phyloP scores from a whole-genome alignment of 2,113 vertebrate genomes.

The Rhizomys pruinosus region DNA sequence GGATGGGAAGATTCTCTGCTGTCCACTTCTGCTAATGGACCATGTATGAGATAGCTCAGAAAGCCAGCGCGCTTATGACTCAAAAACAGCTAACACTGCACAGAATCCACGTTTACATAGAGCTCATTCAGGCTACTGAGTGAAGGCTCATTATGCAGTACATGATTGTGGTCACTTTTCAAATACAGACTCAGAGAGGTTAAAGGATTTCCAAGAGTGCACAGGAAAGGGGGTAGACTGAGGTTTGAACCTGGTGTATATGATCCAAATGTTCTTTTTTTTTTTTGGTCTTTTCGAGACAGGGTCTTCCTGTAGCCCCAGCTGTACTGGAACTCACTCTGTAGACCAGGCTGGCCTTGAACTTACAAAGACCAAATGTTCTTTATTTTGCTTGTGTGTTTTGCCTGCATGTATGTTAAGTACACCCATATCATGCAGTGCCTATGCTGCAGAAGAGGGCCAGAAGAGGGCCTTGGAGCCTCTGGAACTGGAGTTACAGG shows the following conservation, averaged over 20 bases:
- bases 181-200: neutral
- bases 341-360: neutral
- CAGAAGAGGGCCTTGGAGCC: neutral
- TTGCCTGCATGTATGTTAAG: neutral
- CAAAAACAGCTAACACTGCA: neutral
- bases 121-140: neutral
- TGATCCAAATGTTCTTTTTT: neutral
- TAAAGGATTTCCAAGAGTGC: neutral
- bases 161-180: neutral
- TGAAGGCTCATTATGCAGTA: neutral
- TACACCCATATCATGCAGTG: too few species aligned
- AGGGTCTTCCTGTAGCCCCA: too few species aligned
- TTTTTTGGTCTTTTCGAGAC: neutral
- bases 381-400: neutral
- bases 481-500: neutral
- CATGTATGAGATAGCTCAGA: neutral
- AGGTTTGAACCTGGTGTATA: neutral
- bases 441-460: too few species aligned
- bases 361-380: neutral
- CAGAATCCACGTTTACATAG: neutral
- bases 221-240: neutral
- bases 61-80: slow-evolving; percentile 7
- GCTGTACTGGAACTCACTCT: neutral
- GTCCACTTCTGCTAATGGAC: neutral
- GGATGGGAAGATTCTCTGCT: neutral